These are phyloP conservation scores for Acanthococcus lagerstroemiae DNA, from an alignment of 2,888 invertebrate genomes.

Conservation along the genomic window DNA sequence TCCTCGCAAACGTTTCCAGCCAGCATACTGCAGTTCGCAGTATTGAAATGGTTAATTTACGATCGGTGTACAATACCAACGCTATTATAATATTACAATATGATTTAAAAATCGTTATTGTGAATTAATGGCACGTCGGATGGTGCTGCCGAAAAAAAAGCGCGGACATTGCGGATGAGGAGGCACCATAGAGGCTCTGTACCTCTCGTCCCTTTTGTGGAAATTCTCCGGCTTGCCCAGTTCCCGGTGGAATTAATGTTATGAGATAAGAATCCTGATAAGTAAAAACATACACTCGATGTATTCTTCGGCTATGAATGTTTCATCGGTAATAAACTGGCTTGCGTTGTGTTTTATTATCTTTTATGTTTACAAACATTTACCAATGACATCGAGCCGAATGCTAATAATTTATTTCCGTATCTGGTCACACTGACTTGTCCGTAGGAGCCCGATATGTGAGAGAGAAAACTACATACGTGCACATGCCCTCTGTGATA, in stretches of 20 bases:
- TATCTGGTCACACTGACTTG: slow-evolving; percentile 11
- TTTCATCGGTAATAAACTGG: slow-evolving; percentile 26
- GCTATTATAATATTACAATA: too few relatives aligned
- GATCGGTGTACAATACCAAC: too few relatives aligned
- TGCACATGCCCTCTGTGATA: not conserved
- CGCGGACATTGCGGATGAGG: too few relatives aligned
- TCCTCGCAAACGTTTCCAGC: too few relatives aligned
- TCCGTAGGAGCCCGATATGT: slow-evolving; percentile 15
- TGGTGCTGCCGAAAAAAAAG: not conserved
- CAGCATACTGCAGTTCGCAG: too few relatives aligned
- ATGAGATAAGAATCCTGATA: slow-evolving; percentile 18
- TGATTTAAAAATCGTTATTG: too few relatives aligned
- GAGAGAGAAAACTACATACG: not conserved
- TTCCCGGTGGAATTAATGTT: slow-evolving; percentile 9
- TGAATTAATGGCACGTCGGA: not conserved
- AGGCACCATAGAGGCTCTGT: not conserved
- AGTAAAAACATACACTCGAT: slow-evolving; percentile 8
- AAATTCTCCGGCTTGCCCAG: slow-evolving; percentile 1
- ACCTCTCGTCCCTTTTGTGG: not conserved
- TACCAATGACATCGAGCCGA: slow-evolving; percentile 23
- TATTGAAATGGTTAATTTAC: too few relatives aligned
- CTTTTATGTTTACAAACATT: slow-evolving; percentile 13
- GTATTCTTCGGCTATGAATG: slow-evolving; percentile 4
- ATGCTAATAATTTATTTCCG: slow-evolving; percentile 26
- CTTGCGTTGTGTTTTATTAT: slow-evolving; percentile 26